Evolutionary conservation across 2,888 invertebrate species (phyloP).

Genomic region (Bursaphelenchus okinawaensis): DNA sequence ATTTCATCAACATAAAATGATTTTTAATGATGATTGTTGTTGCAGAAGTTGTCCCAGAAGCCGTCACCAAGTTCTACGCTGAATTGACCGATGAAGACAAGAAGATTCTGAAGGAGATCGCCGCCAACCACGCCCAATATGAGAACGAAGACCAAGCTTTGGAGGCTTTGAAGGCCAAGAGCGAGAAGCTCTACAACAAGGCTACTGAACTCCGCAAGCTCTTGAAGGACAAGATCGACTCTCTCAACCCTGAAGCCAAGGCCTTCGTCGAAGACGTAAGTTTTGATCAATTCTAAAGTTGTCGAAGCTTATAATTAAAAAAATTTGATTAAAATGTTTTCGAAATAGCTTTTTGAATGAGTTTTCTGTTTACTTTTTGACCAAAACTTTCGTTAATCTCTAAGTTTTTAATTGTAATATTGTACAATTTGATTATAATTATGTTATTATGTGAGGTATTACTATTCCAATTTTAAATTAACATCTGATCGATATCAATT

Average conservation of each 20-base stretch:
- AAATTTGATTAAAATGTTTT: slow-evolving; percentile 5
- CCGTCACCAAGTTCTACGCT: slow-evolving; percentile 51
- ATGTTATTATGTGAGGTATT: background rate
- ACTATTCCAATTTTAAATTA: background rate
- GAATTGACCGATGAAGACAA: slow-evolving; percentile 50
- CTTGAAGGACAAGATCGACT: slow-evolving; percentile 40
- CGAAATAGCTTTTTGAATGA: slow-evolving; percentile 16
- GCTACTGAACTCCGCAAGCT: slow-evolving; percentile 28
- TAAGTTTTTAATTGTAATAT: no score
- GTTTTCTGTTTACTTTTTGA: no score
- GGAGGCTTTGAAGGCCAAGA: slow-evolving; percentile 48
- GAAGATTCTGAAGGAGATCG: slow-evolving; percentile 47
- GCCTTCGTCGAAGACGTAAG: slow-evolving; percentile 44
- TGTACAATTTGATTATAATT: background rate
- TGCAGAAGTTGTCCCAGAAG: slow-evolving; percentile 48
- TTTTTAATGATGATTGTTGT: background rate
- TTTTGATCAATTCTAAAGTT: background rate
- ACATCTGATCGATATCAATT: background rate
- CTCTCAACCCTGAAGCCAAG: slow-evolving; percentile 46
- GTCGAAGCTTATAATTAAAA: background rate
- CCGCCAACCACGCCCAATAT: slow-evolving; percentile 33
- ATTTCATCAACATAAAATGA: no score
- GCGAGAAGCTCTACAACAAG: slow-evolving; percentile 33
- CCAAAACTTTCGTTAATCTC: no score
- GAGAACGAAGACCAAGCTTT: slow-evolving; percentile 41